Percentiles rank a stretch among this genome's conserved stretches.
These are phyloP conservation scores for Acrobasis repandana DNA, from an alignment of 2,888 invertebrate species.

Conservation along the genomic window DNA sequence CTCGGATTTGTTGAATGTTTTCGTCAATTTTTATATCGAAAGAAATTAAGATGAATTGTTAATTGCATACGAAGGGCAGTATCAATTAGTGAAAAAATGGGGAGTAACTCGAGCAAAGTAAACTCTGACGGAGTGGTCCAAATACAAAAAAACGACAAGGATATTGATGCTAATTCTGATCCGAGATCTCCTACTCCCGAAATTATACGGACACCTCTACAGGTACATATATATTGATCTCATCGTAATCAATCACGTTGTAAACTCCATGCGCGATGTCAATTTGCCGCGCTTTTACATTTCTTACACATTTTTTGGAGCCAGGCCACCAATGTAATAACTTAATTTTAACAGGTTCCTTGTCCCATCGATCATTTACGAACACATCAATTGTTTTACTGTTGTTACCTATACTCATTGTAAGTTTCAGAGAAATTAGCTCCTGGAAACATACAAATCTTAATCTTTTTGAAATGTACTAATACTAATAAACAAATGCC, in stretches of 20 bases:
- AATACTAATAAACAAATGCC: not conserved
- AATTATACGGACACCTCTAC: conserved; percentile 82
- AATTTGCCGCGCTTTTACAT: not conserved
- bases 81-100: conserved; percentile 49
- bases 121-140: conserved; percentile 50
- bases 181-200: conserved; percentile 84
- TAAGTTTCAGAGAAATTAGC: no score
- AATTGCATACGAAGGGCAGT: not conserved
- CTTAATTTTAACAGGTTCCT: no score
- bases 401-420: no score
- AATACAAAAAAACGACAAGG: conserved; percentile 53
- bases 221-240: conserved; percentile 62
- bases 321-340: no score
- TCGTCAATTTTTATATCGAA: conserved; percentile 23
- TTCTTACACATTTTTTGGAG: not conserved
- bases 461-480: not conserved
- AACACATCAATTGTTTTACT: no score
- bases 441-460: no score
- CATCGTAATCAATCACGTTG: not conserved
- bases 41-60: conserved; percentile 23
- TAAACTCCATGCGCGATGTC: not conserved
- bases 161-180: conserved; percentile 64
- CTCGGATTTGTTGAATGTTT: conserved; percentile 33
- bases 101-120: conserved; percentile 70
- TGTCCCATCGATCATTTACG: no score